Evolutionary conservation across 35 echinoderm and acorn worm genomes (phyloP), one percentile per base, ranked within the genome.

Genomic region (Ptychodera flava): DNA sequence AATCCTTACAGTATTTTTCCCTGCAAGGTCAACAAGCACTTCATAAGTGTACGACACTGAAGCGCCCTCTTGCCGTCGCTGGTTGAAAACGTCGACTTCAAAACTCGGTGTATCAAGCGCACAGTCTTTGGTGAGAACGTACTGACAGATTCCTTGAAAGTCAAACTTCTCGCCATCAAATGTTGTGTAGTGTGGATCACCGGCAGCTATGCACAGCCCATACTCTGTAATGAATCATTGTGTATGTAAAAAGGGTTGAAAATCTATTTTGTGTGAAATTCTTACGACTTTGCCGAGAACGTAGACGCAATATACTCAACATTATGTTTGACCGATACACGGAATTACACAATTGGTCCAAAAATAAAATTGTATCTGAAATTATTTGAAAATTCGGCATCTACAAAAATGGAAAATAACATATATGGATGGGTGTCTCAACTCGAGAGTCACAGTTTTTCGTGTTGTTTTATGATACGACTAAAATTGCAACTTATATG

Each of bases 181-280:
- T 12, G 95, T 97, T 88, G 89, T 97, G 92, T 97, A 97, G 37
- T 97, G 95, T 14, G 95, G 92, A 85, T 94, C 95, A 76, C 95
- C 95, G 36, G 92, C 83, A 14, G 95, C 92, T 52, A 88, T 86
- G 53, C 92, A 97, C 1, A 91, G 80, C 37, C 92, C 92, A 37
- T 97, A 97, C 82, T 97, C 95, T 94, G 38, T 82, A 32, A 35
- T 0, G n/a, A 1, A 37, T 83, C 36, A 10, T 1, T 2, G n/a
- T 33, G 36, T 6, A 33, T 33, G 32, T 32, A 37, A 28, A 30
- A 33, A 16, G 14, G 16, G 32, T 31, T 28, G 31, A 81, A 15
- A 81, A 15, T 31, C 15, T 81, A 16, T 31, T 16, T 29, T 12
- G 14, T 31, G 14, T 16, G 31, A 31, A 14, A 33, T 29, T 33